These are phyloP conservation scores for Perca fluviatilis DNA, from an alignment of 2,113 vertebrate species.

Conservation along the genomic window DNA sequence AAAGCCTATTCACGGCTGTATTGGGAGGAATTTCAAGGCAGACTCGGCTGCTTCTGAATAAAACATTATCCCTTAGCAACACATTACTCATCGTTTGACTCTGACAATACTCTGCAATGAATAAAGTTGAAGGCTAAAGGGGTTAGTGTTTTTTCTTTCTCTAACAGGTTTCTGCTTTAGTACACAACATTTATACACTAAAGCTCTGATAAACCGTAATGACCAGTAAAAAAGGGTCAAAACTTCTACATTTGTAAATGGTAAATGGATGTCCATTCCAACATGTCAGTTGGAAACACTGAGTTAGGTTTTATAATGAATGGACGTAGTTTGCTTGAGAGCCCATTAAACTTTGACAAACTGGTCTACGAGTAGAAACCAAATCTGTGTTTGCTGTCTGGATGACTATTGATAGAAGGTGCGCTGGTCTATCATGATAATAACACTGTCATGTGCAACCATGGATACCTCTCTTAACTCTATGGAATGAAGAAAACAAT, in stretches of 20 bases:
- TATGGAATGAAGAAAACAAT: conserved; percentile 73
- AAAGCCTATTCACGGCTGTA: conserved; percentile 45
- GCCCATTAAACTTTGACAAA: neutral
- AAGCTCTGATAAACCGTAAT: neutral
- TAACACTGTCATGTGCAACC: conserved; percentile 47
- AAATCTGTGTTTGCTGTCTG: neutral
- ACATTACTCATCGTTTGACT: conserved; percentile 24
- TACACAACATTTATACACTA: neutral
- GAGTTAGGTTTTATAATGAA: neutral
- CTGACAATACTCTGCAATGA: conserved; percentile 62
- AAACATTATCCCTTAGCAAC: conserved; percentile 82
- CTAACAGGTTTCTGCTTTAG: neutral
- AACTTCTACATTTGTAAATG: neutral
- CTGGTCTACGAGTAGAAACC: neutral
- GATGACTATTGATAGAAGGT: conserved; percentile 12
- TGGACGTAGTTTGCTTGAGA: neutral
- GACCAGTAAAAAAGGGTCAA: neutral
- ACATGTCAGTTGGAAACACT: neutral
- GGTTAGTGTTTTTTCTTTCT: neutral
- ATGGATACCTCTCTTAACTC: conserved; percentile 56
- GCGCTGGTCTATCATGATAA: conserved; percentile 28
- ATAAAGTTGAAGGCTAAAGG: conserved; percentile 51
- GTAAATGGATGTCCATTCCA: neutral
- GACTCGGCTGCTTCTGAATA: conserved; percentile 27
- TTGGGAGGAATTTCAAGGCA: conserved; percentile 48